Conservation (phyloP, 1,140 invertebrate genomes). For the Drosophila elegans region DNA sequence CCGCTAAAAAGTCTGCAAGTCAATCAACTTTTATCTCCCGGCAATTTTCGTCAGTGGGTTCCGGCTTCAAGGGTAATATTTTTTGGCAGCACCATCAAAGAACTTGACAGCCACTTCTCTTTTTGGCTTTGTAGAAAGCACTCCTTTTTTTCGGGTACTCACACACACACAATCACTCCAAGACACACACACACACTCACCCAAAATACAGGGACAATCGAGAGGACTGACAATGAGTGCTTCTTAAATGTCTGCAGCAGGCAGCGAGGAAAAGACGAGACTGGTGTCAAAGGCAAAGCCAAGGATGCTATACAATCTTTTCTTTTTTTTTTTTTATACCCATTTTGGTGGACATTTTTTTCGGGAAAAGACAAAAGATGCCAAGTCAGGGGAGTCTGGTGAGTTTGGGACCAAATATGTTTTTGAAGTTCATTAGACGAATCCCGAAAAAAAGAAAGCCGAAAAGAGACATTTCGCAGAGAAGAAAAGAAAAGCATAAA, state of each 20-base stretch:
- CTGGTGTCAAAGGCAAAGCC: conserved; percentile 75
- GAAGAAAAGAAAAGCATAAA: conserved; percentile 52
- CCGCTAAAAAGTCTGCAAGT: conserved; percentile 18
- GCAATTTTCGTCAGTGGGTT: conserved; percentile 28
- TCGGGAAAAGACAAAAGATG: conserved; percentile 79
- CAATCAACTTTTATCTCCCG: conserved; percentile 53
- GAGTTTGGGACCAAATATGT: conserved; percentile 70
- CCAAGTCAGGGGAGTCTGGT: conserved; percentile 57
- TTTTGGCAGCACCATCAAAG: conserved; percentile 54
- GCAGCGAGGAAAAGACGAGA: conserved; percentile 45
- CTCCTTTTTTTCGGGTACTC: conserved; percentile 34
- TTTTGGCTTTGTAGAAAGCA: conserved; percentile 39
- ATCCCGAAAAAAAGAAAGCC: conserved; percentile 51
- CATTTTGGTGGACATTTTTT: conserved; percentile 47
- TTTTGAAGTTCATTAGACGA: conserved; percentile 84
- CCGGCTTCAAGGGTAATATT: conserved; percentile 44
- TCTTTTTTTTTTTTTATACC: conserved; percentile 4
- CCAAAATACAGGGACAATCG: conserved; percentile 25
- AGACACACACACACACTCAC: conserved; percentile 14
- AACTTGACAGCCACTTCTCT: conserved; percentile 47
- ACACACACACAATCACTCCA: no score
- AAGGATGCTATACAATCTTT: conserved; percentile 71
- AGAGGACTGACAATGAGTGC: conserved; percentile 74
- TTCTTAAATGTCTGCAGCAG: conserved; percentile 82
- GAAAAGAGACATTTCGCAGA: conserved; percentile 4